A percentile compares a stretch with the other conserved stretches of the same genome.
These are phyloP conservation scores for Zoanthus sociatus DNA, from an alignment of 92 coral and sea anemone species.

Conservation along the genomic window DNA sequence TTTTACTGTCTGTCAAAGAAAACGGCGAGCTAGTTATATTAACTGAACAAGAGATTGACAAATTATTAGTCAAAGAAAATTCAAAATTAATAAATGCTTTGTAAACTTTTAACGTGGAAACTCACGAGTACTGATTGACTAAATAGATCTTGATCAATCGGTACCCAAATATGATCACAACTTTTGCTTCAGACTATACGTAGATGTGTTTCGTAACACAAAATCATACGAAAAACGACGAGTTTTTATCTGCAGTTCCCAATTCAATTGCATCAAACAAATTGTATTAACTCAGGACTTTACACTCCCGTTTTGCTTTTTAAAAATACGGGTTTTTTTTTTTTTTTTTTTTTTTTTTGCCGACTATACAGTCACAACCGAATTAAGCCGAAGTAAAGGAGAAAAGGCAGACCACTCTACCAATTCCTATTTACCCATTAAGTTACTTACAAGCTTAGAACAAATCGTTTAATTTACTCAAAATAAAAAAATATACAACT, in stretches of 20 bases:
- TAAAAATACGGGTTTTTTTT: too few species aligned
- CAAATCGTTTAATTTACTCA: neutral
- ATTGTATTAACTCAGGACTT: too few species aligned
- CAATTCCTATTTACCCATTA: neutral
- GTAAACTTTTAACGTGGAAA: neutral
- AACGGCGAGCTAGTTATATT: neutral
- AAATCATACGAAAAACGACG: too few species aligned
- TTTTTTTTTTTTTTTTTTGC: neutral
- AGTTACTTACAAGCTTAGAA: neutral
- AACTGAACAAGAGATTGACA: neutral
- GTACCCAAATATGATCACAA: neutral
- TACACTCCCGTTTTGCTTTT: too few species aligned
- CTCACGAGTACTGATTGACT: neutral
- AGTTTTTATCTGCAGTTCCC: too few species aligned
- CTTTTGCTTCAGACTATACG: neutral
- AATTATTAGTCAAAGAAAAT: neutral
- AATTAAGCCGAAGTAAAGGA: neutral
- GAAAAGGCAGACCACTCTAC: neutral
- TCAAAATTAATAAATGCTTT: neutral
- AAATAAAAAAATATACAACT: conserved; percentile 56
- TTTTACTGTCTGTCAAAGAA: neutral
- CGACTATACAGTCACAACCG: neutral
- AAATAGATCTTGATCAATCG: too few species aligned
- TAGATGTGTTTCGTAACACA: too few species aligned
- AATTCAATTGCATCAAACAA: too few species aligned